Conservation (phyloP, 2,113 vertebrate species). For the Sinocyclocheilus grahami region DNA sequence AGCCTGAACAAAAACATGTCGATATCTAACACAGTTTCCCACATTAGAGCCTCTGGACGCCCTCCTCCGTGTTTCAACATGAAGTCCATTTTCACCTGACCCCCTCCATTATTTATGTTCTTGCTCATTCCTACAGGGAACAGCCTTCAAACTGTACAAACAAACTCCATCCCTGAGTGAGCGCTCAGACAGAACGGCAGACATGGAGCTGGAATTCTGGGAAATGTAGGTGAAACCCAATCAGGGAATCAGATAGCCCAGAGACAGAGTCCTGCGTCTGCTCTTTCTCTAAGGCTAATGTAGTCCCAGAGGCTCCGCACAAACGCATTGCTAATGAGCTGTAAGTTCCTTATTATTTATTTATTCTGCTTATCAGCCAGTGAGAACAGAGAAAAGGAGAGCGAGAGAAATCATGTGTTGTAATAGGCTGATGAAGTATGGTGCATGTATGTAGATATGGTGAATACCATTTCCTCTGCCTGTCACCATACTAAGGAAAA, state of each 20-base stretch:
- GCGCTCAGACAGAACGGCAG: neutral
- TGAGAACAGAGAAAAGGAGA: constrained; percentile 17
- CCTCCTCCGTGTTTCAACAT: constrained; percentile 28
- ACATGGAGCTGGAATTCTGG: constrained; percentile 32
- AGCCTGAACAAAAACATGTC: constrained; percentile 3
- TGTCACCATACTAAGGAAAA: constrained; percentile 8
- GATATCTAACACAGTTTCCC: constrained; percentile 20
- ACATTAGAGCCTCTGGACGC: constrained; percentile 15
- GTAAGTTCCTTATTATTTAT: constrained; percentile 39
- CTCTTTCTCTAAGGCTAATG: constrained; percentile 40
- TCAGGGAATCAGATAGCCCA: constrained; percentile 30
- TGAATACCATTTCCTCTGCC: constrained; percentile 7
- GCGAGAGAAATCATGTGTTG: neutral
- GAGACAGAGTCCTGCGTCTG: constrained; percentile 8
- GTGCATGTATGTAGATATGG: constrained; percentile 4
- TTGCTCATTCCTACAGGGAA: neutral
- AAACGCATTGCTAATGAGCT: constrained; percentile 35
- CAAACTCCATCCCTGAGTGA: neutral
- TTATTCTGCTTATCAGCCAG: constrained; percentile 5
- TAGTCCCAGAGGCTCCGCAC: constrained; percentile 13
- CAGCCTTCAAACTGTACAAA: constrained; percentile 31
- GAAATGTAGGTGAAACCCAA: constrained; percentile 38
- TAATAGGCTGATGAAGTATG: constrained; percentile 15
- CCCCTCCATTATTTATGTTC: constrained; percentile 28
- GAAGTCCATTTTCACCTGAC: constrained; percentile 41